Conservation (phyloP, 2,797 vertebrate species). For the Poecilia velifera region DNA sequence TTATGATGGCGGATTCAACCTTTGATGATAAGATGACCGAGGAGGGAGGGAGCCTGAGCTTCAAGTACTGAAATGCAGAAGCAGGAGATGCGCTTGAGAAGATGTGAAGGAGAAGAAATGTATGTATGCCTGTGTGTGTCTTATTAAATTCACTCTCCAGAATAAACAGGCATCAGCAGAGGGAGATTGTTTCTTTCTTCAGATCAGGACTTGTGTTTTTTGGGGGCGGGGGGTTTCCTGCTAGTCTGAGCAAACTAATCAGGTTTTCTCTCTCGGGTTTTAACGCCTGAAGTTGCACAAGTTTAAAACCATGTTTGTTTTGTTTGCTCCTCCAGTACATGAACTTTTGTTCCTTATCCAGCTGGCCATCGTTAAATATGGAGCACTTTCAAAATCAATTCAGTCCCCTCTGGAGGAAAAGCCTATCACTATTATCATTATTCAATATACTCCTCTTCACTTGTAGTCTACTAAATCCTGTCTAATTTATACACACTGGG, state of each 20-base stretch:
- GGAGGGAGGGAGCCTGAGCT: slow-evolving; percentile 24
- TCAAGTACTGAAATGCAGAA: slow-evolving; percentile 27
- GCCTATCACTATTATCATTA: neutral
- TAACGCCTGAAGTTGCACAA: slow-evolving; percentile 16
- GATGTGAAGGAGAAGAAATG: slow-evolving; percentile 22
- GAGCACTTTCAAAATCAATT: neutral
- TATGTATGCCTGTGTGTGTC: slow-evolving; percentile 1
- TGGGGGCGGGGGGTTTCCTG: neutral
- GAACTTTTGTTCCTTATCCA: slow-evolving; percentile 3
- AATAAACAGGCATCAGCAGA: slow-evolving; percentile 35
- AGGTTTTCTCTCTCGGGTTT: slow-evolving; percentile 23
- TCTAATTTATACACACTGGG: neutral
- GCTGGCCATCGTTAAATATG: neutral
- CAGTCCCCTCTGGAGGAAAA: neutral
- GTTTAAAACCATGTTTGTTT: slow-evolving; percentile 5
- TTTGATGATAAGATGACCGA: slow-evolving; percentile 54
- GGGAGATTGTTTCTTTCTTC: slow-evolving; percentile 30
- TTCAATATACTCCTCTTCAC: neutral
- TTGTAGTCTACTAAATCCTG: neutral
- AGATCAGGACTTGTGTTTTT: slow-evolving; percentile 15
- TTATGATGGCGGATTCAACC: slow-evolving; percentile 49
- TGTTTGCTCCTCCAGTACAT: slow-evolving; percentile 4
- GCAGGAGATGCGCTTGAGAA: slow-evolving; percentile 24
- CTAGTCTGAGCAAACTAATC: slow-evolving; percentile 10
- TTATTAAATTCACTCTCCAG: slow-evolving; percentile 33